These are phyloP conservation scores for Monopis laevigella DNA, from an alignment of 2,888 invertebrate genomes.

Conservation along the genomic window DNA sequence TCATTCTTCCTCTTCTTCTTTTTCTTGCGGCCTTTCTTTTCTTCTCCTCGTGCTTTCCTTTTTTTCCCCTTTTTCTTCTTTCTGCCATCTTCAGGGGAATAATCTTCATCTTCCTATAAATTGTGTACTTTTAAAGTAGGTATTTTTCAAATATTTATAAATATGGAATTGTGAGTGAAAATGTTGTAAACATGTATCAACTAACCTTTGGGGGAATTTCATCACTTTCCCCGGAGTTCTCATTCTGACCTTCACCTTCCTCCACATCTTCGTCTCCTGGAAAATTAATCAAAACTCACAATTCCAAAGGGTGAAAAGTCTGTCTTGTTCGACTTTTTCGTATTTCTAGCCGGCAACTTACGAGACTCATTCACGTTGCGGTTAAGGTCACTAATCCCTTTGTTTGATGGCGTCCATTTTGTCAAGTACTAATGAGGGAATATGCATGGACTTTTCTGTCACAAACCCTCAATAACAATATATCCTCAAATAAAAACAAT, in stretches of 20 bases:
- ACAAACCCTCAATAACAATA: conserved; percentile 65
- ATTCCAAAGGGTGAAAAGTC: conserved; percentile 35
- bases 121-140: too few relatives aligned
- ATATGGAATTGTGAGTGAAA: too few relatives aligned
- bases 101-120: conserved; percentile 91
- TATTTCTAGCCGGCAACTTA: too few relatives aligned
- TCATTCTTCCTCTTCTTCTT: conserved; percentile 96
- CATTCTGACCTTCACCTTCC: conserved; percentile 72
- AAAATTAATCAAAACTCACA: conserved; percentile 25
- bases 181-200: too few relatives aligned
- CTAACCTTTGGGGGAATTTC: conserved; percentile 70
- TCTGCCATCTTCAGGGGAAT: conserved; percentile 83
- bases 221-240: conserved; percentile 81
- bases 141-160: too few relatives aligned
- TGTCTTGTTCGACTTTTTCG: too few relatives aligned
- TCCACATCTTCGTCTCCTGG: conserved; percentile 76
- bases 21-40: conserved; percentile 92
- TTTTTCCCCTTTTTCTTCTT: conserved; percentile 96
- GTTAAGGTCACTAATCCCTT: conserved; percentile 74
- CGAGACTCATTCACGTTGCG: conserved; percentile 47
- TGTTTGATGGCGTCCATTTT: conserved; percentile 83
- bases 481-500: conserved; percentile 55
- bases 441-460: conserved; percentile 73
- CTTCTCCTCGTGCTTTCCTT: conserved; percentile 88
- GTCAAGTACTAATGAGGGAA: conserved; percentile 77